Evolutionary conservation across 2,113 vertebrate genomes (phyloP).

Genomic region (Vicugna pacos): DNA sequence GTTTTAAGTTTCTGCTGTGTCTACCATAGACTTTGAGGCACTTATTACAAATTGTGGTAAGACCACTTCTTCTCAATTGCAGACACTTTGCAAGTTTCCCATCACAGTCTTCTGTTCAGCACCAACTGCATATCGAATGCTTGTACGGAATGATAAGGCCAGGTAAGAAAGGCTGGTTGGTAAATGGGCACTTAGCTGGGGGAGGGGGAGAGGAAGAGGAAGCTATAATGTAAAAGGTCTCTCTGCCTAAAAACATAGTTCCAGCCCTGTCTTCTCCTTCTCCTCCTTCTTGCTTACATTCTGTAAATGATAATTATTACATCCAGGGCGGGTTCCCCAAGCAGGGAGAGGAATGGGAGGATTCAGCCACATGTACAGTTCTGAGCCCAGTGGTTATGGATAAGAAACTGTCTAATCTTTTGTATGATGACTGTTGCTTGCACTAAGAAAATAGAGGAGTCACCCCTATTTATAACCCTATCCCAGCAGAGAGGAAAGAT

Average conservation of each 20-base stretch:
- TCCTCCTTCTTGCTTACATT: not conserved
- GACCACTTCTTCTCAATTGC: conserved; percentile 58
- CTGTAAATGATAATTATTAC: not conserved
- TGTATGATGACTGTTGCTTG: not conserved
- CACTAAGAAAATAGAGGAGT: not conserved
- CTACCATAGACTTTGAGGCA: not conserved
- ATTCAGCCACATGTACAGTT: not conserved
- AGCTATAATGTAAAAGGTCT: not conserved
- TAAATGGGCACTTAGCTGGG: not conserved
- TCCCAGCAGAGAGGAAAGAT: not conserved
- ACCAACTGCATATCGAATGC: conserved; percentile 91
- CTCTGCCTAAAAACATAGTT: conserved; percentile 3
- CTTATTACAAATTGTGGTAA: not conserved
- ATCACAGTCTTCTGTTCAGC: conserved; percentile 90
- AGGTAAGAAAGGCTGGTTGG: conserved; percentile 80
- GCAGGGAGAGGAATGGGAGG: not conserved
- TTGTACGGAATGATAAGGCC: conserved; percentile 84
- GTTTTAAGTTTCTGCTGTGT: not conserved
- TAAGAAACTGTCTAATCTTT: not conserved
- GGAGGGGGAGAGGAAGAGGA: not conserved
- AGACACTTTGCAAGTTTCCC: conserved; percentile 89
- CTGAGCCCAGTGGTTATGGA: not conserved
- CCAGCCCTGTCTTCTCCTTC: not conserved
- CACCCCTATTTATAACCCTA: not conserved
- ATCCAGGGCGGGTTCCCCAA: not conserved